These are phyloP conservation scores for Pangasius mekongensis DNA, from an alignment of 2,797 vertebrate species.

Conservation along the genomic window DNA sequence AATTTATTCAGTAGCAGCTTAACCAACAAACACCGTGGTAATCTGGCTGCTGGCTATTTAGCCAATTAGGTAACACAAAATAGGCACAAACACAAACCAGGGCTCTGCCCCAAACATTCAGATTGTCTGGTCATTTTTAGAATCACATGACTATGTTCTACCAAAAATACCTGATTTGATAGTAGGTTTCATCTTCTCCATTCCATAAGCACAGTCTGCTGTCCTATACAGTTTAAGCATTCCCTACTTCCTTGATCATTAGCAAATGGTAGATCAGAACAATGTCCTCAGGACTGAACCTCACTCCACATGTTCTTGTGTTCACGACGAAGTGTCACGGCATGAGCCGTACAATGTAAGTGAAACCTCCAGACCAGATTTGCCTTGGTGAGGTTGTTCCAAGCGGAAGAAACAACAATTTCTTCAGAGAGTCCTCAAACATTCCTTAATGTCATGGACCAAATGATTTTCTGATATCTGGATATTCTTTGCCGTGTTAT, in stretches of 20 bases:
- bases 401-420: background rate
- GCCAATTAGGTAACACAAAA: background rate
- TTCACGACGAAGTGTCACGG: background rate
- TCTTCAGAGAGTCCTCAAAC: background rate
- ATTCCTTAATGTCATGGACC: background rate
- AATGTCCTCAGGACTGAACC: background rate
- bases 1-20: background rate
- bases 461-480: background rate
- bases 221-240: background rate
- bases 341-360: background rate
- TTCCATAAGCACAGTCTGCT: background rate
- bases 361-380: background rate
- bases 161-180: background rate
- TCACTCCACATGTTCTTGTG: background rate
- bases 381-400: background rate
- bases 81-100: background rate
- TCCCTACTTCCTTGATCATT: background rate
- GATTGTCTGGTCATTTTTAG: background rate
- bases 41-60: background rate
- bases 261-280: background rate
- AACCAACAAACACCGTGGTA: background rate
- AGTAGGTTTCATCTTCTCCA: background rate
- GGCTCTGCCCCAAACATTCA: background rate
- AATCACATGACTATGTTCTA: background rate
- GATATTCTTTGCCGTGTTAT: background rate